phyloP scores from a whole-genome alignment of 1,140 invertebrate genomes.

The Trichonephila inaurata region DNA sequence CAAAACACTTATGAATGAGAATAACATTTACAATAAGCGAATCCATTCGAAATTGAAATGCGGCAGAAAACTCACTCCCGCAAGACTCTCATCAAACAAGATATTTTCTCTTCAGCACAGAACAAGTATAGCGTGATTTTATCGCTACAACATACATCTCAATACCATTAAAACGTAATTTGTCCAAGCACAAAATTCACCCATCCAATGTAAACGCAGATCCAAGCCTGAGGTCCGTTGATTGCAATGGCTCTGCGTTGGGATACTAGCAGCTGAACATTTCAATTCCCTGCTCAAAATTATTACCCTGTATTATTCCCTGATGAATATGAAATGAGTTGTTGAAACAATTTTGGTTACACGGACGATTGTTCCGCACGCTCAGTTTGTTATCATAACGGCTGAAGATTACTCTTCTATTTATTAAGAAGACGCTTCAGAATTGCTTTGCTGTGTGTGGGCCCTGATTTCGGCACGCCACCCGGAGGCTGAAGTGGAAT shows the following conservation, averaged over 20 bases:
- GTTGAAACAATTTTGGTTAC: conserved; percentile 72
- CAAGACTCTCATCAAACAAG: not conserved
- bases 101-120: conserved; percentile 28
- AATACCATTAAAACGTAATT: conserved; percentile 75
- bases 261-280: conserved; percentile 70
- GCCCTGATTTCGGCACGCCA: conserved; percentile 44
- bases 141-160: conserved; percentile 59
- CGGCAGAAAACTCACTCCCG: not conserved
- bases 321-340: conserved; percentile 75
- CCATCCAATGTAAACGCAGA: not conserved
- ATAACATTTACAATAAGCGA: too few species aligned
- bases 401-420: conserved; percentile 48
- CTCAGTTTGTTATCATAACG: conserved; percentile 42
- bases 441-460: conserved; percentile 29
- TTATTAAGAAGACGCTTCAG: conserved; percentile 65
- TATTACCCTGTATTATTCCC: conserved; percentile 75
- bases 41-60: too few species aligned
- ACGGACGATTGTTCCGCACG: conserved; percentile 62
- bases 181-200: conserved; percentile 58
- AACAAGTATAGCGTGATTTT: conserved; percentile 57
- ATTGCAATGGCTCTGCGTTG: conserved; percentile 39
- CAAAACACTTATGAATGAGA: too few species aligned
- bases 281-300: conserved; percentile 75
- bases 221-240: not conserved
- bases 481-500: not conserved